Percentiles rank a stretch among this genome's conserved stretches.
phyloP scores from a whole-genome alignment of 2,797 vertebrate genomes.

The Enteromius thamalakanensis region DNA sequence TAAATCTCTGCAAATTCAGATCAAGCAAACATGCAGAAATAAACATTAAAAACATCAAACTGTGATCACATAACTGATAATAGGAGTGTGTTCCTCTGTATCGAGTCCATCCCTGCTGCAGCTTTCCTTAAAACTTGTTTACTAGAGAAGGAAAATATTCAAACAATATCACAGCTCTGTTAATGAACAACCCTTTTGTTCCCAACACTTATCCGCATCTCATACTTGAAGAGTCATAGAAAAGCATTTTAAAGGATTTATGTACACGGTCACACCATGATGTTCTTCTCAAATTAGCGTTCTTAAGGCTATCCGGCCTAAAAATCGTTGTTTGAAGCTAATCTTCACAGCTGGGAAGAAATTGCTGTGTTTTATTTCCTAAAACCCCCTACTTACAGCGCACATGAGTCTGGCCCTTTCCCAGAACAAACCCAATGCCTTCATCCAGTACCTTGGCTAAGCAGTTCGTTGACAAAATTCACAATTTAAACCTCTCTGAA shows the following conservation, averaged over 20 bases:
- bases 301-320: neutral
- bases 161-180: neutral
- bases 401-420: neutral
- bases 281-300: slow-evolving; percentile 27
- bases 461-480: neutral
- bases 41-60: no score
- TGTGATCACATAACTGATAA: neutral
- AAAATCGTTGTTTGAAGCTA: slow-evolving; percentile 24
- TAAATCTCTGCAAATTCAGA: neutral
- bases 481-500: slow-evolving; percentile 22
- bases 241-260: neutral
- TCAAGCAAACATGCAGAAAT: neutral
- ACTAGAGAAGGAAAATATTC: neutral
- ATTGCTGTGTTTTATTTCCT: slow-evolving; percentile 31
- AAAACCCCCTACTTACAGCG: slow-evolving; percentile 3
- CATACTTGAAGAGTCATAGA: neutral
- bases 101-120: neutral
- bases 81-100: neutral
- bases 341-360: slow-evolving; percentile 45
- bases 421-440: slow-evolving; percentile 13
- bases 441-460: neutral
- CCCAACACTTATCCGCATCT: neutral
- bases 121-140: neutral
- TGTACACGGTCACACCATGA: neutral
- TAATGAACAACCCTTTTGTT: neutral